phyloP scores from a whole-genome alignment of 2,888 invertebrate species.

The Scaptomyza flava region DNA sequence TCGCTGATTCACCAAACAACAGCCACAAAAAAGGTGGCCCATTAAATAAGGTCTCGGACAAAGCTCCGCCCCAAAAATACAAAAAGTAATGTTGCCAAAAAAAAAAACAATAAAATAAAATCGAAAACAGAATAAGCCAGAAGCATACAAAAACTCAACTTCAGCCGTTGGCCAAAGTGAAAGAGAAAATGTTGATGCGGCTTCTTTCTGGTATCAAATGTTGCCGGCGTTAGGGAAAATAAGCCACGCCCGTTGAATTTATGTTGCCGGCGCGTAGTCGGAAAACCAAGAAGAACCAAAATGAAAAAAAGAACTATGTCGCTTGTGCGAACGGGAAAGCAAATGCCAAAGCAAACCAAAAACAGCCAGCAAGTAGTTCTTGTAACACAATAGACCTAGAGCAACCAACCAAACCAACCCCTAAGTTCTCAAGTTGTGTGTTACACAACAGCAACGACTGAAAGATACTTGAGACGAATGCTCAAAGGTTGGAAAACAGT shows the following conservation, averaged over 20 bases:
- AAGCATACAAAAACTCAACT: conserved; percentile 22
- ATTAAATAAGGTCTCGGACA: conserved; percentile 53
- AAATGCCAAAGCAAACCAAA: conserved; percentile 30
- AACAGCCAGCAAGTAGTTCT: conserved; percentile 56
- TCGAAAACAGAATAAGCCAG: conserved; percentile 13
- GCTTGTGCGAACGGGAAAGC: conserved; percentile 43
- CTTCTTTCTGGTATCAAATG: conserved; percentile 52
- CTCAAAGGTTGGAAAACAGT: conserved; percentile 14
- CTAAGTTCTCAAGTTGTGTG: conserved; percentile 58
- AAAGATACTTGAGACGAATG: conserved; percentile 68
- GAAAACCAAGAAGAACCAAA: conserved; percentile 59
- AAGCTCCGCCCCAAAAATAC: conserved; percentile 66
- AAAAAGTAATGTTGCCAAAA: conserved; percentile 46
- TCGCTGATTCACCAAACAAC: conserved; percentile 54
- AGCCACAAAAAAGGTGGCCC: conserved; percentile 48
- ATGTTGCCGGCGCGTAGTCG: conserved; percentile 72
- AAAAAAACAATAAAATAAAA: conserved; percentile 31
- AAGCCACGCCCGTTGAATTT: conserved; percentile 74
- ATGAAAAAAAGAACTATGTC: conserved; percentile 52
- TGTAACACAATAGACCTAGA: conserved; percentile 73
- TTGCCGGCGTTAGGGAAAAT: conserved; percentile 56
- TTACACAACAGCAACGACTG: conserved; percentile 18
- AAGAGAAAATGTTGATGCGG: conserved; percentile 54
- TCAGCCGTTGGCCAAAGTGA: conserved; percentile 49
- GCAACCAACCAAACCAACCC: conserved; percentile 76